Evolutionary conservation across 2,797 vertebrate genomes (phyloP).

Genomic region (Naso thynnoides): DNA sequence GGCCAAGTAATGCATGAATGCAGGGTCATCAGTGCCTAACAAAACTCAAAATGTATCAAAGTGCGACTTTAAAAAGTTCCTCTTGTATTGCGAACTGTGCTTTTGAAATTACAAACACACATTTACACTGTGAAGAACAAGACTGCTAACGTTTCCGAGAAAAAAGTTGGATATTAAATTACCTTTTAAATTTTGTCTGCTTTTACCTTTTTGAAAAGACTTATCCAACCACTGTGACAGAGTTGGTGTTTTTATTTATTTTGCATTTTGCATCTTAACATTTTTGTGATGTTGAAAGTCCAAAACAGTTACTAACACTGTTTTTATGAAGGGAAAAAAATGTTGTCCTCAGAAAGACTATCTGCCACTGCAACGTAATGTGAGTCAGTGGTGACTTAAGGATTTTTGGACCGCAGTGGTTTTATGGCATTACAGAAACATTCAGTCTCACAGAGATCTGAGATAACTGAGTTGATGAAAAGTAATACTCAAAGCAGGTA

Average conservation of each 20-base stretch:
- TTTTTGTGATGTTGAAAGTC: not conserved
- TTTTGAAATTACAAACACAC: slow-evolving; percentile 2
- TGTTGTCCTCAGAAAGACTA: not conserved
- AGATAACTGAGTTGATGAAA: not conserved
- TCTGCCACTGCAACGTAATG: not conserved
- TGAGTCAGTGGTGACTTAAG: not conserved
- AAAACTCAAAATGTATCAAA: not conserved
- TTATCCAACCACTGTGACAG: too few relatives aligned
- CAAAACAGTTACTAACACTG: not conserved
- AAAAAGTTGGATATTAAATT: too few relatives aligned
- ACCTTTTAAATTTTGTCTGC: not conserved
- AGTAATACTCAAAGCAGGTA: not conserved
- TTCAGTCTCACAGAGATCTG: not conserved
- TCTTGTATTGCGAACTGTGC: not conserved
- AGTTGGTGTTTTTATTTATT: not conserved
- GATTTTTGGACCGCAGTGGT: not conserved
- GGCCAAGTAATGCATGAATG: slow-evolving; percentile 1
- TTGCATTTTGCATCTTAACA: not conserved
- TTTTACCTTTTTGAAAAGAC: not conserved
- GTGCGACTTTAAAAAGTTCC: not conserved
- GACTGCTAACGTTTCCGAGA: too few relatives aligned
- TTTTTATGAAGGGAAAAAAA: not conserved
- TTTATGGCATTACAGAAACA: not conserved
- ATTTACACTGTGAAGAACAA: not conserved
- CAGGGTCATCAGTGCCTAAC: not conserved